Evolutionary conservation across 2,888 invertebrate species (phyloP).

Genomic region (Panopea generosa): DNA sequence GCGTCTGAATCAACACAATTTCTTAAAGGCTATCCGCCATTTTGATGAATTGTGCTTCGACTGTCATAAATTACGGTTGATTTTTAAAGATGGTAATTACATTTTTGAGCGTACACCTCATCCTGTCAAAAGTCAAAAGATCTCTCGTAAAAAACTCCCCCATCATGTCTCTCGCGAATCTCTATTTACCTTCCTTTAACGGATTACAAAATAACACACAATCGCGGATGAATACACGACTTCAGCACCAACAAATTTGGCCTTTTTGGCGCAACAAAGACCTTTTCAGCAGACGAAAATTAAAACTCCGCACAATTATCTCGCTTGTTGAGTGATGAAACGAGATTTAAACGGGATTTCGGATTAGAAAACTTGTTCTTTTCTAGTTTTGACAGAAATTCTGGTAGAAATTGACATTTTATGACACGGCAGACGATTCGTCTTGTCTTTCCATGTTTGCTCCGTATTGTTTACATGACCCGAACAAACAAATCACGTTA

Average conservation of each 20-base stretch:
- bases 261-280: slow-evolving; percentile 53
- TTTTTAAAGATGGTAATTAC: slow-evolving; percentile 43
- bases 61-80: slow-evolving; percentile 55
- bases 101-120: slow-evolving; percentile 34
- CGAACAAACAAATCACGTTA: slow-evolving; percentile 57
- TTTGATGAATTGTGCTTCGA: slow-evolving; percentile 58
- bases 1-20: slow-evolving; percentile 52
- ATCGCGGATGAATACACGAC: slow-evolving; percentile 34
- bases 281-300: slow-evolving; percentile 50
- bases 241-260: slow-evolving; percentile 46
- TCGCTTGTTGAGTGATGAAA: slow-evolving; percentile 50
- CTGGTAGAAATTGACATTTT: slow-evolving; percentile 62
- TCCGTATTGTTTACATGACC: slow-evolving; percentile 59
- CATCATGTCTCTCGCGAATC: slow-evolving; percentile 7
- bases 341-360: slow-evolving; percentile 42
- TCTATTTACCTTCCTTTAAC: slow-evolving; percentile 1
- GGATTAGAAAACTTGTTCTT: slow-evolving; percentile 58
- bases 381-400: slow-evolving; percentile 46
- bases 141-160: slow-evolving; percentile 41
- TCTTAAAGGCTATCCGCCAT: slow-evolving; percentile 21
- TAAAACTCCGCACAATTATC: slow-evolving; percentile 59
- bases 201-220: slow-evolving; percentile 29
- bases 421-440: slow-evolving; percentile 51
- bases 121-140: slow-evolving; percentile 53
- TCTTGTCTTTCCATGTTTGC: slow-evolving; percentile 56